phyloP scores from a whole-genome alignment of 2,888 invertebrate genomes.

The Drosophila putrida region DNA sequence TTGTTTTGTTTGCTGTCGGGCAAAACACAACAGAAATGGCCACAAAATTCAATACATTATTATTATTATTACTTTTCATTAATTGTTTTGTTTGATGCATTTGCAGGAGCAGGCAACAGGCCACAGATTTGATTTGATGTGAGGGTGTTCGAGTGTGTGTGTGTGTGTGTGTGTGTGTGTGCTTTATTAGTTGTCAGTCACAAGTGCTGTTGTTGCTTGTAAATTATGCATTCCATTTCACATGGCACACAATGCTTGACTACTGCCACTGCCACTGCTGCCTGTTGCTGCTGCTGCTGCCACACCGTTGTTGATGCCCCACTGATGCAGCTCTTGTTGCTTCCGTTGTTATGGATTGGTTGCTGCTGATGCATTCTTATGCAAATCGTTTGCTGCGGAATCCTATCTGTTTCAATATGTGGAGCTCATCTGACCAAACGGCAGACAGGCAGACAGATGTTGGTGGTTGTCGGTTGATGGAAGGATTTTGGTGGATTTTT shows the following conservation, averaged over 20 bases:
- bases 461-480: constrained; percentile 27
- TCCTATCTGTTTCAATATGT: constrained; percentile 31
- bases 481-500: constrained; percentile 33
- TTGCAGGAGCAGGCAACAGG: constrained; percentile 39
- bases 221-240: constrained; percentile 41
- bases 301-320: constrained; percentile 30
- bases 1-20: constrained; percentile 51
- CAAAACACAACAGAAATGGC: constrained; percentile 72
- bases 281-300: constrained; percentile 22
- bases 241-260: constrained; percentile 38
- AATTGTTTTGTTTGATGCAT: constrained; percentile 10
- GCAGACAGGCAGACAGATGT: constrained; percentile 20
- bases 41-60: constrained; percentile 73
- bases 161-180: constrained; percentile 14
- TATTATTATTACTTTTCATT: background rate
- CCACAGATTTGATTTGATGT: constrained; percentile 25
- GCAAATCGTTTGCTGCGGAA: constrained; percentile 34
- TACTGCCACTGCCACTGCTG: constrained; percentile 17
- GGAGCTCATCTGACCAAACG: constrained; percentile 53
- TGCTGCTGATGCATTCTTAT: constrained; percentile 27
- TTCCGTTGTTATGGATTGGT: constrained; percentile 6
- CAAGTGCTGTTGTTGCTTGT: constrained; percentile 33
- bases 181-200: constrained; percentile 46
- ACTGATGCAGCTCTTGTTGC: constrained; percentile 16
- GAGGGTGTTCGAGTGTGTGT: constrained; percentile 11